Evolutionary conservation across 2,113 vertebrate species (phyloP).

Genomic region (Bos taurus): DNA sequence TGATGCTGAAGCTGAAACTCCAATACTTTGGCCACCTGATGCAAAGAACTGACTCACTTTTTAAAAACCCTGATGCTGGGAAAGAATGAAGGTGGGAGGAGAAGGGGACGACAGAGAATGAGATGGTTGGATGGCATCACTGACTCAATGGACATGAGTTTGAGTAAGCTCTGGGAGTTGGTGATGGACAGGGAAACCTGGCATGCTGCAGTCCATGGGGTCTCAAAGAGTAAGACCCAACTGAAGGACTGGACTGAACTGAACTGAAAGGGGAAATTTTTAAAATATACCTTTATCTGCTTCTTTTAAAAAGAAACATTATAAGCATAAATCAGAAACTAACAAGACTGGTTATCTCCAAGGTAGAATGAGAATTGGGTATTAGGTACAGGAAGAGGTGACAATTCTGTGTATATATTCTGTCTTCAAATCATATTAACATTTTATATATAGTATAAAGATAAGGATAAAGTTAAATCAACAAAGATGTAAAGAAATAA

Average conservation of each 20-base stretch:
- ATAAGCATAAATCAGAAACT: background rate
- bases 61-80: background rate
- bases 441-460: background rate
- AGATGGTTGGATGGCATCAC: background rate
- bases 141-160: background rate
- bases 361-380: background rate
- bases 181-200: background rate
- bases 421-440: background rate
- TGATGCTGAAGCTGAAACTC: background rate
- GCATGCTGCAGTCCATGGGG: background rate
- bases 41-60: background rate
- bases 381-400: background rate
- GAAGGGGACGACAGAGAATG: background rate
- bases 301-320: background rate
- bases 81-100: background rate
- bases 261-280: background rate
- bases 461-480: background rate
- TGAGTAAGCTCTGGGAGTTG: background rate
- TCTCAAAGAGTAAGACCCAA: background rate
- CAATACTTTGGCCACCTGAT: background rate
- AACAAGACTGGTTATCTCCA: background rate
- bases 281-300: background rate
- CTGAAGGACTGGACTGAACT: background rate
- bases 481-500: conserved; percentile 1
- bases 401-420: background rate